Evolutionary conservation across 2,797 vertebrate species (phyloP).

Genomic region (Mallotus villosus): DNA sequence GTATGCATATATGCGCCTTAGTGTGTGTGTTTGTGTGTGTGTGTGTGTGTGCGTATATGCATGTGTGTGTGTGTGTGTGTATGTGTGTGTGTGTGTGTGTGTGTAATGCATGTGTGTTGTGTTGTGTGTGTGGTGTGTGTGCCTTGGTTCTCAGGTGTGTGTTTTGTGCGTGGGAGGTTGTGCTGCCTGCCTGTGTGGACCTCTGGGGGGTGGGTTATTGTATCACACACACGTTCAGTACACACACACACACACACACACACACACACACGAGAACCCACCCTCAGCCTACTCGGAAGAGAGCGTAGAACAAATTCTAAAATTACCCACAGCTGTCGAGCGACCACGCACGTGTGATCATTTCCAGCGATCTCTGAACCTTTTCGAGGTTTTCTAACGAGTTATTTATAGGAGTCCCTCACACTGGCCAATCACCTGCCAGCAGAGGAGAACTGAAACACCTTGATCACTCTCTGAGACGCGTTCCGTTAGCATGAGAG

Average conservation of each 20-base stretch:
- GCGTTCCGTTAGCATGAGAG: neutral
- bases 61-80: neutral
- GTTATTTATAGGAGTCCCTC: neutral
- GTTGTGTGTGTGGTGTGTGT: neutral
- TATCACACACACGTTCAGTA: neutral
- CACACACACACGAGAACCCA: no score
- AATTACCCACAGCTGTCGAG: constrained; percentile 28
- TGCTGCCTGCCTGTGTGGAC: neutral
- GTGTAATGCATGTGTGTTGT: neutral
- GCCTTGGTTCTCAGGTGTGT: constrained; percentile 13
- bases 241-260: no score
- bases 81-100: no score
- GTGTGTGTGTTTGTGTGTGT: neutral
- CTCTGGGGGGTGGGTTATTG: neutral
- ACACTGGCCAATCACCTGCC: neutral
- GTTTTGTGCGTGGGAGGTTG: neutral
- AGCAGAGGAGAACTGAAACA: neutral
- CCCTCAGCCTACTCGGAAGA: constrained; percentile 16
- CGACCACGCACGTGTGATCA: neutral
- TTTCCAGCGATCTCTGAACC: constrained; percentile 14
- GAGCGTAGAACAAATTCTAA: constrained; percentile 6
- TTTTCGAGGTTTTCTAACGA: neutral
- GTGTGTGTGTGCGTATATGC: neutral
- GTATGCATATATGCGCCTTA: neutral
- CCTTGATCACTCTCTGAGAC: neutral